Percentiles rank a stretch among this genome's conserved stretches.
These are phyloP conservation scores for Amphiprion clarkii DNA, from an alignment of 2,797 vertebrate genomes.

Conservation along the genomic window DNA sequence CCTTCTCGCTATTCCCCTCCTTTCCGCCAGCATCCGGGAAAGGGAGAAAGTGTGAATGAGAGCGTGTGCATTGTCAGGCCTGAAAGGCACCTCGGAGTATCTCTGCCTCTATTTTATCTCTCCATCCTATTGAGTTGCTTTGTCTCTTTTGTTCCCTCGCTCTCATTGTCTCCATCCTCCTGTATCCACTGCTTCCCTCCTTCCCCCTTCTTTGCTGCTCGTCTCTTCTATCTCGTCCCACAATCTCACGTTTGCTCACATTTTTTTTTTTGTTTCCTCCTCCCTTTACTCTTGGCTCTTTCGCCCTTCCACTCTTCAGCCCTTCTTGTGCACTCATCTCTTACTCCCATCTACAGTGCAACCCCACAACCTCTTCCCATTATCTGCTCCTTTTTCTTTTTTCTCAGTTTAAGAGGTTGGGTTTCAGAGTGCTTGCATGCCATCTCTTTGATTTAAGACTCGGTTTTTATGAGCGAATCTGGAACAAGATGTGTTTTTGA, in stretches of 20 bases:
- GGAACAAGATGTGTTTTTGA: constrained; percentile 60
- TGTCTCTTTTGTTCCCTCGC: constrained; percentile 18
- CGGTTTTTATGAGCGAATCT: constrained; percentile 53
- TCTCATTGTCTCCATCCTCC: constrained; percentile 30
- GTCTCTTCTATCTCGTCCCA: constrained; percentile 24
- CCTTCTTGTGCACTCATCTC: constrained; percentile 27
- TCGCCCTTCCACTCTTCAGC: constrained; percentile 14
- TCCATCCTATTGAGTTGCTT: constrained; percentile 35
- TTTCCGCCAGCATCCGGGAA: constrained; percentile 21
- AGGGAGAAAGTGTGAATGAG: constrained; percentile 29
- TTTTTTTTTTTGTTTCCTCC: constrained; percentile 2
- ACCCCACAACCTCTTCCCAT: constrained; percentile 21
- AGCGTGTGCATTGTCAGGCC: constrained; percentile 22
- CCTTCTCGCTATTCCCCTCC: constrained; percentile 51
- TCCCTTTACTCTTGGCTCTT: neutral
- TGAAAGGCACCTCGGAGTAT: constrained; percentile 32
- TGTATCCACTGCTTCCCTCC: neutral
- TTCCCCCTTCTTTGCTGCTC: neutral
- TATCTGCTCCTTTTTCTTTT: constrained; percentile 12
- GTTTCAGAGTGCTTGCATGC: constrained; percentile 36
- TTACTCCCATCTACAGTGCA: constrained; percentile 15
- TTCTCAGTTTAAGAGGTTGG: too few species aligned
- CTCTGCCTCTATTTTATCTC: constrained; percentile 30
- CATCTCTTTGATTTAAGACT: constrained; percentile 58
- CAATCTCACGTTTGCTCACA: constrained; percentile 24